Evolutionary conservation across 35 echinoderm and acorn worm species (phyloP), one percentile per base, ranked within the genome.

Genomic region (Ptychodera flava): DNA sequence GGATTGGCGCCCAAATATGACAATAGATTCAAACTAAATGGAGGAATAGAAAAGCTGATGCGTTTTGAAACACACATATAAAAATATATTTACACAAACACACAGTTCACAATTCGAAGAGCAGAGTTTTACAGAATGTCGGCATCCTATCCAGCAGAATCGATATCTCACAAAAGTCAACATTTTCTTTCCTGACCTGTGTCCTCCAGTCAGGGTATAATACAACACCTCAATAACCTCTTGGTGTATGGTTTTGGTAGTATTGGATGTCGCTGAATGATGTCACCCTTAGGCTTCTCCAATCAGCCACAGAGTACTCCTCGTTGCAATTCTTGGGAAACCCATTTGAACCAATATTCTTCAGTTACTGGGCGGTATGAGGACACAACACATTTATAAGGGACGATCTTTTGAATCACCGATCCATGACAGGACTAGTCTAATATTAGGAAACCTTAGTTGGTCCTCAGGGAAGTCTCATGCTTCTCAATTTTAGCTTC

Each of bases 101-200:
- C 86, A 88, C 28, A 52, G 22, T 28, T 88, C 36, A 53, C 77
- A 88, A 15, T 0, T 0, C 86, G 79, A 52, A n/a, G 77, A 88
- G 27, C 35, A 88, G 15, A 1, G 37, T 31, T 88, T 14, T n/a
- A 81, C 31, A 0, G 34, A 33, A 31, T 36, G 78, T 0, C 86
- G 77, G 30, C 80, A 88, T 10, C 78, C 86, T 30, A 77, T 79
- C 86, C 78, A 88, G 78, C 38, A 88, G 34, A 36, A 88, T 22
- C 37, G 30, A 16, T 79, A 32, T 16, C 78, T 35, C 33, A 88
- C 37, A 16, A 76, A 12, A 35, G 28, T 30, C 15, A 81, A 31
- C 16, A 36, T 88, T 34, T 81, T 88, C 29, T 31, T 15, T 1
- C 32, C 77, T 31, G 36, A 79, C 77, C 33, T 29, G 34, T 88